Percentiles rank a stretch among this genome's conserved stretches.
phyloP scores from a whole-genome alignment of 2,113 vertebrate genomes.

The Raja brachyura region DNA sequence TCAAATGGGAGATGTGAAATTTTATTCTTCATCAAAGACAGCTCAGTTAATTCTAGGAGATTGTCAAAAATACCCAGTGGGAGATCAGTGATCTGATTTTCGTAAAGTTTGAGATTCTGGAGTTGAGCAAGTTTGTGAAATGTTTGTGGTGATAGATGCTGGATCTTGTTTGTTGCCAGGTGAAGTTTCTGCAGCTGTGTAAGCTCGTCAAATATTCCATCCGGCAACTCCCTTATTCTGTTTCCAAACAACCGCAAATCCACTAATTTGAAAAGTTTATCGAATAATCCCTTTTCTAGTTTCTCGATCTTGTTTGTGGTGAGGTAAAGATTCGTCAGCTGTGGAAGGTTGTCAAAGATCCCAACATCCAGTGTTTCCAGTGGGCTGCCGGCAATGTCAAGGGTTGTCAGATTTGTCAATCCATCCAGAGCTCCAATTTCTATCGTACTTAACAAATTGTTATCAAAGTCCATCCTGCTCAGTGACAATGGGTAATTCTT shows the following conservation, averaged over 20 bases:
- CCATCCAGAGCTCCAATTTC: slow-evolving; percentile 66
- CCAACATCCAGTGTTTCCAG: slow-evolving; percentile 53
- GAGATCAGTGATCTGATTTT: slow-evolving; percentile 58
- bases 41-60: slow-evolving; percentile 54
- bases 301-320: slow-evolving; percentile 53
- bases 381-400: slow-evolving; percentile 56
- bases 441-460: slow-evolving; percentile 50
- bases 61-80: slow-evolving; percentile 56
- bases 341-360: slow-evolving; percentile 56
- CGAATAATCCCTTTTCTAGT: slow-evolving; percentile 59
- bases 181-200: slow-evolving; percentile 53
- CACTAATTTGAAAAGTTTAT: slow-evolving; percentile 51
- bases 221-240: slow-evolving; percentile 57
- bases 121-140: slow-evolving; percentile 59
- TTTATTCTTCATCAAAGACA: slow-evolving; percentile 54
- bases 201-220: slow-evolving; percentile 62
- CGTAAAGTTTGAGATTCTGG: slow-evolving; percentile 55
- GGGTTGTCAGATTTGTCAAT: slow-evolving; percentile 47
- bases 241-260: slow-evolving; percentile 56
- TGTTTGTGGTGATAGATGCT: slow-evolving; percentile 44
- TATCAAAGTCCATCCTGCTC: slow-evolving; percentile 56
- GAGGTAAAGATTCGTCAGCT: slow-evolving; percentile 54
- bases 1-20: slow-evolving; percentile 53
- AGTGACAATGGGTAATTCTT: slow-evolving; percentile 51
- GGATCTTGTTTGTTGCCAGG: slow-evolving; percentile 62